Evolutionary conservation across 2,888 invertebrate genomes (phyloP).

Genomic region (Drosophila basisetae): DNA sequence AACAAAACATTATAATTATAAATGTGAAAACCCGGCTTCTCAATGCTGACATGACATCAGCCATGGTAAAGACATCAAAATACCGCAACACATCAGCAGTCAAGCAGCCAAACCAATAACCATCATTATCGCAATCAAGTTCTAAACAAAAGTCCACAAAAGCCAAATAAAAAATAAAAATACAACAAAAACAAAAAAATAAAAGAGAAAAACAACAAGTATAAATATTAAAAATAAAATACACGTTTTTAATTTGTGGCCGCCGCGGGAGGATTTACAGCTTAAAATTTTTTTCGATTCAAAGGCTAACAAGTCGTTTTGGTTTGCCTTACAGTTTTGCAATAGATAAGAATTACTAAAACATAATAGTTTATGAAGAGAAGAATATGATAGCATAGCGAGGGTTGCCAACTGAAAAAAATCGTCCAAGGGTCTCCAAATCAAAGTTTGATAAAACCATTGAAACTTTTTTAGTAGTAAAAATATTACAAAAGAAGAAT

Average conservation of each 20-base stretch:
- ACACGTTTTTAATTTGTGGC: slow-evolving; percentile 56
- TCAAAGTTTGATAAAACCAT: neutral
- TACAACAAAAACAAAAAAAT: slow-evolving; percentile 7
- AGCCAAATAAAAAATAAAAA: slow-evolving; percentile 1
- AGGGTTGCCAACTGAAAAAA: slow-evolving; percentile 19
- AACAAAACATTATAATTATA: slow-evolving; percentile 51
- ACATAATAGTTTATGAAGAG: neutral
- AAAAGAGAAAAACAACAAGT: slow-evolving; percentile 6
- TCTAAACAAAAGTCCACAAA: slow-evolving; percentile 40
- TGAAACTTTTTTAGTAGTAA: neutral
- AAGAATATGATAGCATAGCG: slow-evolving; percentile 1
- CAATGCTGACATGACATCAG: slow-evolving; percentile 75
- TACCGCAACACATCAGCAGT: slow-evolving; percentile 41
- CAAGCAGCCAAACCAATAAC: slow-evolving; percentile 40
- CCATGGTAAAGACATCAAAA: slow-evolving; percentile 41
- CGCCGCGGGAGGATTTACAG: slow-evolving; percentile 39
- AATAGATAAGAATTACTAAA: slow-evolving; percentile 9
- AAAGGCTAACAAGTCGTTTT: slow-evolving; percentile 41
- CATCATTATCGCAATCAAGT: slow-evolving; percentile 66
- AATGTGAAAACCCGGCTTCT: slow-evolving; percentile 50
- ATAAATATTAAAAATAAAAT: slow-evolving; percentile 38
- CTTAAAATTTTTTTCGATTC: slow-evolving; percentile 27
- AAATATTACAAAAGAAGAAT: neutral
- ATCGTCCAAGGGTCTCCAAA: too few relatives aligned
- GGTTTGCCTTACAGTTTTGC: slow-evolving; percentile 28